Evolutionary conservation across 1,140 invertebrate genomes (phyloP), one percentile per base, ranked within the genome.

Genomic region (Cotesia chilonis): DNA sequence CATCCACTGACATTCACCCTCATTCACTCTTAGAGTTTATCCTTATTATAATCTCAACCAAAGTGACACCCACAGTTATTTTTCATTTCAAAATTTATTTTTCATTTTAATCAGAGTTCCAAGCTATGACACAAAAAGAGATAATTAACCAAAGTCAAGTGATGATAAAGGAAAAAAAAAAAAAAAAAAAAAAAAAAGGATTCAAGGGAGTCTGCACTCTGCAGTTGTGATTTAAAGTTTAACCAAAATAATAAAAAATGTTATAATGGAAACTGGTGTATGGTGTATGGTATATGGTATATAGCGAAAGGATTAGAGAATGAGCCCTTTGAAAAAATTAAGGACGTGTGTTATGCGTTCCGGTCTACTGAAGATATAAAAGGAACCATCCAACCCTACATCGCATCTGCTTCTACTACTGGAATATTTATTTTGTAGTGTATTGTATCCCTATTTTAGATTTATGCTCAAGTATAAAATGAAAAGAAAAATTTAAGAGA

Each of bases 131-230:
- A 2, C 51, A 37, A 51, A 38, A 20, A 17, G 20, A 47, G 63
- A 47, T 51, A 12, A 65, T 65, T 65, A 65, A 20, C 14, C n/a
- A 20, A 20, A 65, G 63, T 65, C n/a, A 65, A 65, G 28, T 65
- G 10, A 36, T 6, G 12, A 37, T 9, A 35, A 28, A 47, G 41
- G 10, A 5, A 5, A 14, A 17, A 17, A 17, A 17, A 17, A 10
- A 10, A 47, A 47, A 5, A 5, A 14, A 17, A 17, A 17, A 17
- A 17, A 10, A 10, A 47, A 47, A 47, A 47, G 41, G 41, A 47
- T 10, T 47, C 36, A 38, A 63, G 20, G 20, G 37, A 63, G 60
- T 36, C 14, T 14, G 14, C 14, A 14, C 36, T 63, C 60, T 14
- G 37, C 6, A n/a, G 60, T 63, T 1, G 36, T 28, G 12, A 9